phyloP scores from a whole-genome alignment of 1,140 invertebrate species.

The Zelostemma sp. region DNA sequence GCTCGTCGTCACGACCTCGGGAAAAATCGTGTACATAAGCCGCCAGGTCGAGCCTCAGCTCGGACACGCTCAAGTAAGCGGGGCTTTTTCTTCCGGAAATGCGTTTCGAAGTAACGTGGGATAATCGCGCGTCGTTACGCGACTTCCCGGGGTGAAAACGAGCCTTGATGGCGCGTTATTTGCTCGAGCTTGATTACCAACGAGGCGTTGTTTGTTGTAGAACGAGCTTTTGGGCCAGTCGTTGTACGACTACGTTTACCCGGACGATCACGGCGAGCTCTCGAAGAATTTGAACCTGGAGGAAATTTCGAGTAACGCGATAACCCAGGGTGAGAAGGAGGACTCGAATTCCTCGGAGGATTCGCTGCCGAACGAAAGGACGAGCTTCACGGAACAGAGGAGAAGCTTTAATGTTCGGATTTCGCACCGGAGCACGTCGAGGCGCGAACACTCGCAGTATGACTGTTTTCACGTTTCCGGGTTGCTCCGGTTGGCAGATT shows the following conservation, averaged over 20 bases:
- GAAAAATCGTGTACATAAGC: constrained; percentile 90
- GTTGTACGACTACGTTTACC: constrained; percentile 82
- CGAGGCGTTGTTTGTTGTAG: constrained; percentile 64
- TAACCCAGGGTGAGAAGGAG: constrained; percentile 48
- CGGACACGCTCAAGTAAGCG: constrained; percentile 84
- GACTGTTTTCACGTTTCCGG: constrained; percentile 72
- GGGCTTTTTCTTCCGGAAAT: neutral
- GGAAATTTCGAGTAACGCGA: constrained; percentile 59
- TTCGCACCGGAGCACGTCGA: constrained; percentile 67
- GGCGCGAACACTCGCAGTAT: constrained; percentile 72
- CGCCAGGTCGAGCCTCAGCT: constrained; percentile 85
- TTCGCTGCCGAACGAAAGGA: constrained; percentile 53
- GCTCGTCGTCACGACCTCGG: constrained; percentile 83
- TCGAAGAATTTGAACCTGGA: constrained; percentile 76
- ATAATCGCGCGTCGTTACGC: constrained; percentile 4
- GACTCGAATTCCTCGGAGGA: constrained; percentile 60
- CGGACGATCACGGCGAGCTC: constrained; percentile 81
- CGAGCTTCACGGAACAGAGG: constrained; percentile 57
- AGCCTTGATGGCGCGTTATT: constrained; percentile 44
- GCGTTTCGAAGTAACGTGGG: neutral
- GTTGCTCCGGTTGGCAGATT: constrained; percentile 63
- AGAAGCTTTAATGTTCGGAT: constrained; percentile 74
- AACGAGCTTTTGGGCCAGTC: constrained; percentile 88
- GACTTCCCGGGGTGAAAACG: constrained; percentile 59
- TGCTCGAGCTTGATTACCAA: constrained; percentile 22